phyloP scores from a whole-genome alignment of 2,113 vertebrate species.

The Sapayoa aenigma region DNA sequence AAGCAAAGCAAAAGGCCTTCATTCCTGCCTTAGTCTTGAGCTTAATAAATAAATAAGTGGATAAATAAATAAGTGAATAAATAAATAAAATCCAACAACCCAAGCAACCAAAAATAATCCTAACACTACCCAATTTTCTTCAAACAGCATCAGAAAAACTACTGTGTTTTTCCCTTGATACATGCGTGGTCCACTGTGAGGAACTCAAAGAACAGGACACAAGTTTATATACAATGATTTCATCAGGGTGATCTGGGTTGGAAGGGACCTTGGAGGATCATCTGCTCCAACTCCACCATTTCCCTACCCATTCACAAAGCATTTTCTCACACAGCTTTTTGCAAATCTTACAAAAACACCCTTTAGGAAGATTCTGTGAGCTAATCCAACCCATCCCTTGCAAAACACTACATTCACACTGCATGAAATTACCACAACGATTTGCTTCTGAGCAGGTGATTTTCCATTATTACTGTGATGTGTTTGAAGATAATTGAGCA shows the following conservation, averaged over 20 bases:
- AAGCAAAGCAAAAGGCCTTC: not conserved
- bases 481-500: not conserved
- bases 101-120: not conserved
- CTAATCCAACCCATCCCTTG: not conserved
- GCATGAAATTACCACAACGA: not conserved
- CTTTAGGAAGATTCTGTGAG: not conserved
- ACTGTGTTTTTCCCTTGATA: not conserved
- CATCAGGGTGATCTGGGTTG: not conserved
- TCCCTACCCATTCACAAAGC: not conserved
- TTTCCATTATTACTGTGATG: not conserved
- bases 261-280: not conserved
- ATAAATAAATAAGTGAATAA: not conserved
- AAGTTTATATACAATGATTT: not conserved
- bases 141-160: not conserved
- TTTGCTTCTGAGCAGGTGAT: not conserved
- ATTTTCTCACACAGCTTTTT: not conserved
- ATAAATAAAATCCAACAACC: not conserved
- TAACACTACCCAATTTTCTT: not conserved
- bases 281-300: not conserved
- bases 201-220: not conserved
- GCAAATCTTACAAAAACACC: not conserved
- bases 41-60: not conserved
- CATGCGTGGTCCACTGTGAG: not conserved
- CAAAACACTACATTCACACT: not conserved
- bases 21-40: not conserved